Percentiles rank a stretch among this genome's conserved stretches.
Conservation (phyloP, 1,140 invertebrate species). For the Cydia amplana region DNA sequence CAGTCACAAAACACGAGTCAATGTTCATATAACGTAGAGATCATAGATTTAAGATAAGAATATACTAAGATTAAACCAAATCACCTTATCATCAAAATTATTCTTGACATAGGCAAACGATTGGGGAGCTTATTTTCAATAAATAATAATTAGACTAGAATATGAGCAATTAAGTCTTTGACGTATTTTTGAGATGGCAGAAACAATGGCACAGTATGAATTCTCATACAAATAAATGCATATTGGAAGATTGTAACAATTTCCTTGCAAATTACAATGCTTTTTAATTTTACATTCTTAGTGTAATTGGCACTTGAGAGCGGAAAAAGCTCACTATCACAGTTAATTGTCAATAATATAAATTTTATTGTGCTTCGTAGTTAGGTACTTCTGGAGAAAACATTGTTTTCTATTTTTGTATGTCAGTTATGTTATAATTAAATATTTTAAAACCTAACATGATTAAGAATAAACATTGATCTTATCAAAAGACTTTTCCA, state of each 20-base stretch:
- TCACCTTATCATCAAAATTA: slow-evolving; percentile 3
- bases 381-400: slow-evolving; percentile 39
- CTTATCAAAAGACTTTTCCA: slow-evolving; percentile 5
- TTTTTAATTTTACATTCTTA: slow-evolving; percentile 33
- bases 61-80: slow-evolving; percentile 27
- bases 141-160: slow-evolving; percentile 77
- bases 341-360: slow-evolving; percentile 52
- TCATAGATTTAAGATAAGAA: slow-evolving; percentile 41
- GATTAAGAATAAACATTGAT: slow-evolving; percentile 11
- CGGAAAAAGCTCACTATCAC: slow-evolving; percentile 60
- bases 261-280: background rate
- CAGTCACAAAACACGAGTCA: slow-evolving; percentile 39
- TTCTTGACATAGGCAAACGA: background rate
- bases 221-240: slow-evolving; percentile 28
- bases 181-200: slow-evolving; percentile 56
- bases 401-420: slow-evolving; percentile 15
- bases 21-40: slow-evolving; percentile 46
- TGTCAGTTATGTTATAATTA: slow-evolving; percentile 38
- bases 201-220: slow-evolving; percentile 65
- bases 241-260: background rate
- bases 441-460: slow-evolving; percentile 36
- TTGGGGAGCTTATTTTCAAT: background rate
- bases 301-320: slow-evolving; percentile 64
- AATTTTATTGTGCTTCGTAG: slow-evolving; percentile 51
- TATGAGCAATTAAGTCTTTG: slow-evolving; percentile 73